Base-by-base conservation (phyloP, 37 sponge, comb jelly and placozoan species). In the Agelas oroides region DNA sequence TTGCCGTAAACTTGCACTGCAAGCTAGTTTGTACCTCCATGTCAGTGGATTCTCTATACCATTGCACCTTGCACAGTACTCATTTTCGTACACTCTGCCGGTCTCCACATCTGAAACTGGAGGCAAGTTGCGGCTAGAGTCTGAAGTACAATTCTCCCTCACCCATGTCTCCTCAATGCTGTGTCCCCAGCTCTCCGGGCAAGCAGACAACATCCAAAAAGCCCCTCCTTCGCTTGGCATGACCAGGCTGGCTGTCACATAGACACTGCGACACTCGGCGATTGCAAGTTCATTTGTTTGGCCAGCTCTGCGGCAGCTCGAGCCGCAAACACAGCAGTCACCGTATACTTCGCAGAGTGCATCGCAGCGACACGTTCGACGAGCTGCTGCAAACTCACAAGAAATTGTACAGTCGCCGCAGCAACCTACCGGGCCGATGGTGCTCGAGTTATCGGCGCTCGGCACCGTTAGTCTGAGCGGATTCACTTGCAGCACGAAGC, bases 31-130 rank as follows among this genome's bases (percentile, higher is more conserved):
- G 37, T 53, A 30, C 58, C 54, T 53, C 81, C 81, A 80, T 23
- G 57, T 54, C 32, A 57, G 25, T 17, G 57, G 40, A 37, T 53
- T 40, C 5, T 37, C 40, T 2, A 87, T 64, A 23, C 70, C 52
- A 53, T 88, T 63, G 62, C 88, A 88, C 0, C 52, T 27, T 32
- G 83, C 88, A 80, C 88, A 88, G 70, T 70, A 72, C 72, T 75
- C 54, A 65, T 89, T 89, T 20, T 23, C 61, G 78, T 89, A 89
- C 36, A 83, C 84, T 18, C 70, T 19, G n/a, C 89, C 89, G 1
- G 84, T 71, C 0, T 20, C 70, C 0, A 15, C 19, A 53, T 77
- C 70, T 14, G 89, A 83, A 0, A 89, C 78, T 23, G 84, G 84
- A 40, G 78, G 80, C 52, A 82, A 35, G 13, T 16, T 35, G 37